Evolutionary conservation across 2,113 vertebrate genomes (phyloP), one percentile per base, ranked within the genome.

Genomic region (Polypterus senegalus): DNA sequence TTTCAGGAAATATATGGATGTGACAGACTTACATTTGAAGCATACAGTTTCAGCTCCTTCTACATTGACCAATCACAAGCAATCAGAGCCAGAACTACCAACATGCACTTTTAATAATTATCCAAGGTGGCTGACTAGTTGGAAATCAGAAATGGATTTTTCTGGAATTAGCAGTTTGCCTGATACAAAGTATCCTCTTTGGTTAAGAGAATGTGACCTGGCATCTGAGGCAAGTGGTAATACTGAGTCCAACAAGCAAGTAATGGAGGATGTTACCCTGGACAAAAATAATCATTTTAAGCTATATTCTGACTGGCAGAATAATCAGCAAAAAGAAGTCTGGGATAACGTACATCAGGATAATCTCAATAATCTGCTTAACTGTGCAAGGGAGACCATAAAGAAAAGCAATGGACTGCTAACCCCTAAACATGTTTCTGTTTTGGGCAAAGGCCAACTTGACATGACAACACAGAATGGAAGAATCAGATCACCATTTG

Each of bases 121-220:
- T 62, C 87, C 89, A 4, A 76, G 85, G 58, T 89, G 89, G 87
- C 73, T 89, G 54, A 89, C 84, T 43, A 83, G 82, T 66, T 78
- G 80, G 62, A 89, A 83, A 65, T 79, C 83, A 0, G 82, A 87
- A 4, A 73, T 90, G 59, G 78, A 75, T 47, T 72, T 90, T 54
- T 88, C 87, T 0, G 88, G 79, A 3, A 68, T 91, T 68, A 83
- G 78, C 6, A 88, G 88, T 46, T 58, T 89, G 63, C 88, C 89
- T 46, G 81, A 81, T 48, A 68, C 75, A 47, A 79, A 70, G 46
- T 88, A 88, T 57, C 88, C 88, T 0, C 4, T 65, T 7, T 91
- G 89, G 86, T 73, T 89, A 4, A 73, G 73, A 43, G 77, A 64
- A 61, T 73, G 70, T 62, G 73, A 76, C 46, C 65, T 81, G 57